A percentile compares a stretch with the other conserved stretches of the same genome.
These are phyloP conservation scores for Bombus vancouverensis DNA, from an alignment of 1,140 invertebrate genomes.

Conservation along the genomic window DNA sequence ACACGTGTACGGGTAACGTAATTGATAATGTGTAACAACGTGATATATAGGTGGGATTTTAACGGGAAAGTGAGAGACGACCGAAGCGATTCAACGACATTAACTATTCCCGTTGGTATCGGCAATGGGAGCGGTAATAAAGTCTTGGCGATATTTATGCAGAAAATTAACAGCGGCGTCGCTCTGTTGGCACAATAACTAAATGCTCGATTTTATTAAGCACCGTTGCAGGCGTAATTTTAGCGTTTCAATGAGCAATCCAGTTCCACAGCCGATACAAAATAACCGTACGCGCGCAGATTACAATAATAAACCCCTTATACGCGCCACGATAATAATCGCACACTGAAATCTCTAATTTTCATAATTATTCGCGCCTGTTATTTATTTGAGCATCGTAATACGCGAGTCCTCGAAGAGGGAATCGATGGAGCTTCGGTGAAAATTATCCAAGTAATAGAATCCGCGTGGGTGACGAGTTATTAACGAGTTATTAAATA, in stretches of 20 bases:
- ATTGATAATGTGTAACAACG: conserved; percentile 23
- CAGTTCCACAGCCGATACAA: not conserved
- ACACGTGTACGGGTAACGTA: not conserved
- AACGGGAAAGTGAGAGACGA: not conserved
- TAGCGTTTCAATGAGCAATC: conserved; percentile 15
- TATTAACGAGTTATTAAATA: not conserved
- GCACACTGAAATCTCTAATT: conserved; percentile 45
- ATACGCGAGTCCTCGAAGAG: not conserved
- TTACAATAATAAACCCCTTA: conserved; percentile 45
- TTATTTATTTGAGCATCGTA: not conserved
- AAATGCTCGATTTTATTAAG: conserved; percentile 50
- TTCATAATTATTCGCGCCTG: conserved; percentile 46
- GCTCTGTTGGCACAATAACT: conserved; percentile 25
- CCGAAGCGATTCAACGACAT: conserved; percentile 1
- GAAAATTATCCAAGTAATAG: not conserved
- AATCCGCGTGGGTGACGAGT: not conserved
- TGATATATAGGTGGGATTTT: not conserved
- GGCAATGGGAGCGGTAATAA: conserved; percentile 19
- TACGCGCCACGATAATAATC: conserved; percentile 18
- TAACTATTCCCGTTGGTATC: conserved; percentile 11
- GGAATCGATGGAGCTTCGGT: not conserved
- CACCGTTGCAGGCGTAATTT: conserved; percentile 32
- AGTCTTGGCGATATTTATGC: conserved; percentile 43
- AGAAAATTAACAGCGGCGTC: conserved; percentile 30
- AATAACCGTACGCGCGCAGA: not conserved